phyloP scores from a whole-genome alignment of 2,113 vertebrate species.

The Nesogale talazaci region DNA sequence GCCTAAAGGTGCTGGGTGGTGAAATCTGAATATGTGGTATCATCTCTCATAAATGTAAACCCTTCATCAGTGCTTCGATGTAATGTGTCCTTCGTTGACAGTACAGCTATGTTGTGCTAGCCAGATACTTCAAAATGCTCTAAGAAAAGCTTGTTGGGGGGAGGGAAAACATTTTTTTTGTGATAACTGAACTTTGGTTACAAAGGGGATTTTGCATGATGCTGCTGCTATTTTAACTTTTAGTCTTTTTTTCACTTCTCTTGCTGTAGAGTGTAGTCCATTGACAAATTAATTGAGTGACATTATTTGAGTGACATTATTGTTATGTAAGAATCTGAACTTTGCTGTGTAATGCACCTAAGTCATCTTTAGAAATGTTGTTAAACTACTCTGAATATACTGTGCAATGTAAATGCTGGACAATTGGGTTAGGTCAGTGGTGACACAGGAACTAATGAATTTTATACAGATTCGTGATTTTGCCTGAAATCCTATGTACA shows the following conservation, averaged over 20 bases:
- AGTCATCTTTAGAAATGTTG: conserved; percentile 83
- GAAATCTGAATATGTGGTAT: conserved; percentile 59
- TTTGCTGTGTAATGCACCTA: conserved; percentile 86
- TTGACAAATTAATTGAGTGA: conserved; percentile 87
- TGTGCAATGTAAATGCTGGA: conserved; percentile 85
- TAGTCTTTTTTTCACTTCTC: conserved; percentile 85
- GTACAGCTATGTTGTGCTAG: conserved; percentile 80
- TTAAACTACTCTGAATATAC: conserved; percentile 89
- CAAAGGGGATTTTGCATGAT: conserved; percentile 91
- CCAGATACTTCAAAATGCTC: conserved; percentile 83
- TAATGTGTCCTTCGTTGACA: conserved; percentile 77
- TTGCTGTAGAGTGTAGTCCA: conserved; percentile 87
- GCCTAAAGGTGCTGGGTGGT: conserved; percentile 78
- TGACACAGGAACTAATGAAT: conserved; percentile 75
- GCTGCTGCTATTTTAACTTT: conserved; percentile 86
- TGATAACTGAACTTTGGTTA: conserved; percentile 86
- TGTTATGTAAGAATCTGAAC: conserved; percentile 87
- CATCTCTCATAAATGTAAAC: conserved; percentile 82
- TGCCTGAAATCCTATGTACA: conserved; percentile 86
- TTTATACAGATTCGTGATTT: conserved; percentile 84
- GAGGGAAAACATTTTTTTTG: conserved; percentile 78
- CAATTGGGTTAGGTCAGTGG: conserved; percentile 74
- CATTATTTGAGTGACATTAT: conserved; percentile 87
- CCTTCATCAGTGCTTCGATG: conserved; percentile 71
- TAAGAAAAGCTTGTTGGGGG: conserved; percentile 84